phyloP scores from a whole-genome alignment of 2,888 invertebrate species.

The Euproctis similis region DNA sequence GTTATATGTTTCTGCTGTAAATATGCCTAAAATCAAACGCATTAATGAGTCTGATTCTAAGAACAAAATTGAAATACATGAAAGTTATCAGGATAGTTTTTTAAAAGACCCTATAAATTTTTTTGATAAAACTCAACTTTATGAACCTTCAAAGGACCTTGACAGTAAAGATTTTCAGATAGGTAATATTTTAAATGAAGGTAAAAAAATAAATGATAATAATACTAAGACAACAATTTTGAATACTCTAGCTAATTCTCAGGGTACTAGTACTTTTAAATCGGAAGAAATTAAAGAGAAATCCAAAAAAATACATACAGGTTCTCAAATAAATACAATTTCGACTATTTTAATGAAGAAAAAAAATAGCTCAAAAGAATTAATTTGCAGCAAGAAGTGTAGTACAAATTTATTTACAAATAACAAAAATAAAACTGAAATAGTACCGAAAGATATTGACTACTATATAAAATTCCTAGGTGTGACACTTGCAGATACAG shows the following conservation, averaged over 20 bases:
- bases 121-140: neutral
- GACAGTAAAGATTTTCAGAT: constrained; percentile 5
- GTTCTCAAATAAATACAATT: constrained; percentile 12
- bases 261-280: constrained; percentile 1
- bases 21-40: constrained; percentile 51
- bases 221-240: neutral
- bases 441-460: constrained; percentile 26
- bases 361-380: too few species aligned
- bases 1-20: constrained; percentile 48
- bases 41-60: constrained; percentile 7
- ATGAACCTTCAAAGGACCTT: constrained; percentile 5
- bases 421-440: constrained; percentile 13
- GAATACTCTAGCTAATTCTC: constrained; percentile 3
- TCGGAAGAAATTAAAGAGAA: constrained; percentile 7
- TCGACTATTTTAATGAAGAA: too few species aligned
- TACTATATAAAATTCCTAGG: constrained; percentile 55
- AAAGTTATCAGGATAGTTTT: constrained; percentile 3
- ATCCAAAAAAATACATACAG: constrained; percentile 2
- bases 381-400: too few species aligned
- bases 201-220: constrained; percentile 1
- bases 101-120: neutral
- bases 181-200: constrained; percentile 3
- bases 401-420: constrained; percentile 3
- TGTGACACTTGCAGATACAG: constrained; percentile 44
- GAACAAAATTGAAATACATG: constrained; percentile 6